These are phyloP conservation scores for Xestia sexstrigata DNA, from an alignment of 2,888 invertebrate species.

Conservation along the genomic window DNA sequence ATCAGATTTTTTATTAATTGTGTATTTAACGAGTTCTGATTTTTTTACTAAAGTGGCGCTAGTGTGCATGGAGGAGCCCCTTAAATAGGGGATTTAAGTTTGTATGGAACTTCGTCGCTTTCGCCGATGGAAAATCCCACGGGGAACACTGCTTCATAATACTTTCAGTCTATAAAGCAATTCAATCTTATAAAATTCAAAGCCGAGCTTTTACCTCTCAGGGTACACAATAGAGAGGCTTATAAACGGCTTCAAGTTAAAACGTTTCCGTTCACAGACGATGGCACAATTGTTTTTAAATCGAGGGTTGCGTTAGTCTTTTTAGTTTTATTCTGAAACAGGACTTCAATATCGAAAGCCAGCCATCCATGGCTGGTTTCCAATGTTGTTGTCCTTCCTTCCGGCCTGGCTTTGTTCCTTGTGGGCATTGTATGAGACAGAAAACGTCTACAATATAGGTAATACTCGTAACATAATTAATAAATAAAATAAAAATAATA, in stretches of 20 bases:
- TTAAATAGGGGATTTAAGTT: not conserved
- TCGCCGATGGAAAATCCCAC: not conserved
- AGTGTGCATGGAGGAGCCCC: too few relatives aligned
- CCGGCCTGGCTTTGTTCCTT: not conserved
- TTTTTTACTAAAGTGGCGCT: too few relatives aligned
- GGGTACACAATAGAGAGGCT: slow-evolving; percentile 24
- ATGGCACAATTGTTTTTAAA: slow-evolving; percentile 30
- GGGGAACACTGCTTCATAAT: not conserved
- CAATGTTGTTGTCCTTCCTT: not conserved
- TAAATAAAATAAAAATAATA: too few relatives aligned
- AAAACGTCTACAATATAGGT: too few relatives aligned
- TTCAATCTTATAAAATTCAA: slow-evolving; percentile 5
- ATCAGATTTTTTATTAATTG: too few relatives aligned
- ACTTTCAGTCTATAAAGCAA: too few relatives aligned
- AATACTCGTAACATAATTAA: too few relatives aligned
- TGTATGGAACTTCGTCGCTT: not conserved
- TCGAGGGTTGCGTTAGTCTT: slow-evolving; percentile 1
- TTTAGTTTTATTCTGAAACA: slow-evolving; percentile 9
- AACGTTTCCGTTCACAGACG: slow-evolving; percentile 23
- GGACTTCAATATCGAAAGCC: not conserved
- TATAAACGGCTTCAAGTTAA: slow-evolving; percentile 16
- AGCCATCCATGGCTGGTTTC: not conserved
- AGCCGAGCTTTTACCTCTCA: slow-evolving; percentile 1
- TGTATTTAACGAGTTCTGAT: too few relatives aligned
- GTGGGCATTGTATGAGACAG: too few relatives aligned